Percentiles rank a stretch among this genome's conserved stretches.
Conservation (phyloP, 2,797 vertebrate species). For the Pitangus sulphuratus region DNA sequence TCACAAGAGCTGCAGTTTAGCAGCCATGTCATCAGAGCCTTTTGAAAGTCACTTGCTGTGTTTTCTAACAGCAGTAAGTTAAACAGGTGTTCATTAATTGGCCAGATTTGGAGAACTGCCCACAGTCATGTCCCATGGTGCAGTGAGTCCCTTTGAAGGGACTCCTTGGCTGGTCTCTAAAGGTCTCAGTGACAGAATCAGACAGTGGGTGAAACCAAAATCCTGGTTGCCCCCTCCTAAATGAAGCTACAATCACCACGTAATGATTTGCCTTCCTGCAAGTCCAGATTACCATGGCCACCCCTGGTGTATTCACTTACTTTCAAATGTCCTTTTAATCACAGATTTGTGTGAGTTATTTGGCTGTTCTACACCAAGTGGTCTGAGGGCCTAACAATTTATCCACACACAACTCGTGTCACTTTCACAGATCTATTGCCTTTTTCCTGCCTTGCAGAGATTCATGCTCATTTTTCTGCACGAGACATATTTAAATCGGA, state of each 20-base stretch:
- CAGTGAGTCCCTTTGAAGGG: neutral
- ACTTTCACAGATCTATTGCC: neutral
- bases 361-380: neutral
- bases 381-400: neutral
- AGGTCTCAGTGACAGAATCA: neutral
- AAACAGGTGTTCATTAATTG: neutral
- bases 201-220: neutral
- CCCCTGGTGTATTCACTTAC: neutral
- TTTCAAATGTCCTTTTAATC: neutral
- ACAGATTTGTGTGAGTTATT: neutral
- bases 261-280: neutral
- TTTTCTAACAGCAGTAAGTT: neutral
- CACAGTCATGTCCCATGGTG: neutral
- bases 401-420: neutral
- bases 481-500: constrained; percentile 5
- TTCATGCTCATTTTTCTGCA: neutral
- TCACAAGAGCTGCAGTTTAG: neutral
- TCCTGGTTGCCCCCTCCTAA: neutral
- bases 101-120: fast-evolving
- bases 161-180: neutral
- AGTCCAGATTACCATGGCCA: no score
- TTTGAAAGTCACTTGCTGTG: neutral
- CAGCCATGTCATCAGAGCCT: fast-evolving
- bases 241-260: neutral
- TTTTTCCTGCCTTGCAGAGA: neutral